Conservation (phyloP, 2,888 invertebrate species). For the Agrochola circellaris region DNA sequence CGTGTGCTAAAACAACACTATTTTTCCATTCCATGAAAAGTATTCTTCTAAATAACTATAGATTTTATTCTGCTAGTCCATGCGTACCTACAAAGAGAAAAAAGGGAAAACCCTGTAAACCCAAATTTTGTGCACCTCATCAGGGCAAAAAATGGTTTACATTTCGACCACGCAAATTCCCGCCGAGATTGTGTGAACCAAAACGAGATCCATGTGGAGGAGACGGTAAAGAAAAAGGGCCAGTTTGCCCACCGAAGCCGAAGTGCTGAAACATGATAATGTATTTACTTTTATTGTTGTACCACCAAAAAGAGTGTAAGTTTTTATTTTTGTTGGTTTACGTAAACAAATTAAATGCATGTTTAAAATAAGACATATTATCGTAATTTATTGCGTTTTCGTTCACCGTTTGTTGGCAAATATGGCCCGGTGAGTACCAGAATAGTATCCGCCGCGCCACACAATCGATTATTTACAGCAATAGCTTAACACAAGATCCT, state of each 20-base stretch:
- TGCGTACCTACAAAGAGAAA: background rate
- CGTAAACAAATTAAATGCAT: conserved; percentile 1
- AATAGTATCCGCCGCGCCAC: background rate
- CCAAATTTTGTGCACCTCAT: too few species aligned
- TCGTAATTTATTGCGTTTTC: conserved; percentile 7
- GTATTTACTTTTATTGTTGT: too few species aligned
- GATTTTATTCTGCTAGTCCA: background rate
- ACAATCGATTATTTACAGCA: background rate
- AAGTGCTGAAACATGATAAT: too few species aligned
- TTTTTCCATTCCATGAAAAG: background rate
- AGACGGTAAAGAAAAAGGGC: too few species aligned
- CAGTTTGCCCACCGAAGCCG: too few species aligned
- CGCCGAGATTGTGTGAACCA: too few species aligned
- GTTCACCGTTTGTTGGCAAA: background rate
- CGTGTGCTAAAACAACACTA: background rate
- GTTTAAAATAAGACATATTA: background rate
- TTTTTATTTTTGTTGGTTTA: conserved; percentile 1
- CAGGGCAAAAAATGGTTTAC: too few species aligned
- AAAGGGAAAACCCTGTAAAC: too few species aligned
- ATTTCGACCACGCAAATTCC: too few species aligned
- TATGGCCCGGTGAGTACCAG: background rate
- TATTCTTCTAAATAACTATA: background rate
- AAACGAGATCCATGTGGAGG: too few species aligned
- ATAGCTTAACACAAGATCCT: background rate
- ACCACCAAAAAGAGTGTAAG: too few species aligned